Percentiles rank a stretch among this genome's conserved stretches.
These are phyloP conservation scores for Rhingia campestris DNA, from an alignment of 2,888 invertebrate genomes.

Conservation along the genomic window DNA sequence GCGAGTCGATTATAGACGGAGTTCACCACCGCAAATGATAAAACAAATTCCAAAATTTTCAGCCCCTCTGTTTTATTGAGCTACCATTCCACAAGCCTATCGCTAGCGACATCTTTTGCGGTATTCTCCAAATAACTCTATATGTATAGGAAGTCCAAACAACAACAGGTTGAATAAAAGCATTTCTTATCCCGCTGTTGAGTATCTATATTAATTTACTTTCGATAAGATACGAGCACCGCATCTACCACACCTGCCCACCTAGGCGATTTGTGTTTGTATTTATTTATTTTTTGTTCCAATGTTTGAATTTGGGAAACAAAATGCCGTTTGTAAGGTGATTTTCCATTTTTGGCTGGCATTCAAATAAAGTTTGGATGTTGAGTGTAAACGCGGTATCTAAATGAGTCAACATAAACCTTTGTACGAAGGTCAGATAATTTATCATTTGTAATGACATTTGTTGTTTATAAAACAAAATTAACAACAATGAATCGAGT, in stretches of 20 bases:
- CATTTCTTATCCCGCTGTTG: slow-evolving; percentile 34
- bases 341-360: not conserved
- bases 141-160: not conserved
- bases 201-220: slow-evolving; percentile 6
- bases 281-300: not conserved
- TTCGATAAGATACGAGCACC: slow-evolving; percentile 38
- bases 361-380: not conserved
- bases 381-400: not conserved
- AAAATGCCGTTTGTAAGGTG: not conserved
- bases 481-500: not conserved
- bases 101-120: slow-evolving; percentile 7
- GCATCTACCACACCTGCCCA: not conserved
- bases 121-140: not conserved
- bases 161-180: slow-evolving; percentile 6
- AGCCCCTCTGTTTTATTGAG: not conserved
- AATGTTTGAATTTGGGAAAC: not conserved
- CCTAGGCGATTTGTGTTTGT: slow-evolving; percentile 1
- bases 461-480: slow-evolving; percentile 10
- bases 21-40: not conserved
- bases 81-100: slow-evolving; percentile 8
- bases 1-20: slow-evolving; percentile 3
- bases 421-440: not conserved
- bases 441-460: slow-evolving; percentile 26
- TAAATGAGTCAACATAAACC: not conserved
- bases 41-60: slow-evolving; percentile 4